Conservation (phyloP, 2,888 invertebrate species). For the Spodoptera exigua region DNA sequence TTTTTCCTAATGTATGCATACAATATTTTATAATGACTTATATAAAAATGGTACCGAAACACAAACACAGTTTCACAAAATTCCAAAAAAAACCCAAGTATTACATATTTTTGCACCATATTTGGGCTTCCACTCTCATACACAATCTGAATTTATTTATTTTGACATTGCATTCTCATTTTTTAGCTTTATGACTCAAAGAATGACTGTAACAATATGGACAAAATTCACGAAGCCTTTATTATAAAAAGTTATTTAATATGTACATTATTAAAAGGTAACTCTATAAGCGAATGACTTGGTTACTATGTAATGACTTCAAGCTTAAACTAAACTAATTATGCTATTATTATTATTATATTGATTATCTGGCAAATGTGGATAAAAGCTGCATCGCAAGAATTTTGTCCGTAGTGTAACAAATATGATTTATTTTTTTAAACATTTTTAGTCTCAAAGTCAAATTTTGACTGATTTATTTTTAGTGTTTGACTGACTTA, state of each 20-base stretch:
- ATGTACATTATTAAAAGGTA: constrained; percentile 27
- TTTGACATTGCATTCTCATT: too few species aligned
- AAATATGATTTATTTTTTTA: neutral
- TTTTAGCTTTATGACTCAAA: too few species aligned
- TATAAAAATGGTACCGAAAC: neutral
- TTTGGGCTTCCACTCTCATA: too few species aligned
- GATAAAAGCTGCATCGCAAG: constrained; percentile 2
- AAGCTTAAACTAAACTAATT: constrained; percentile 29
- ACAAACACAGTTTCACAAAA: neutral
- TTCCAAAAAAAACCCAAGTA: constrained; percentile 13
- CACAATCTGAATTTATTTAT: too few species aligned
- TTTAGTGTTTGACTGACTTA: too few species aligned
- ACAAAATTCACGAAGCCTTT: constrained; percentile 21
- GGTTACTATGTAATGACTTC: constrained; percentile 11
- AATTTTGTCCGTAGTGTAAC: constrained; percentile 17
- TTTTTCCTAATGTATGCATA: too few species aligned
- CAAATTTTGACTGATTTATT: too few species aligned
- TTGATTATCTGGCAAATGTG: constrained; percentile 11
- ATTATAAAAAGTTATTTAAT: constrained; percentile 7
- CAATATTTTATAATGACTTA: too few species aligned
- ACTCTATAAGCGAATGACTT: constrained; percentile 4
- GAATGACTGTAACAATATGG: neutral
- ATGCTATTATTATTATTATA: constrained; percentile 10
- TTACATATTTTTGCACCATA: neutral
- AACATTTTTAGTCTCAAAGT: neutral